Base-by-base conservation (phyloP, 2,113 vertebrate species). In the Sinocyclocheilus maitianheensis region DNA sequence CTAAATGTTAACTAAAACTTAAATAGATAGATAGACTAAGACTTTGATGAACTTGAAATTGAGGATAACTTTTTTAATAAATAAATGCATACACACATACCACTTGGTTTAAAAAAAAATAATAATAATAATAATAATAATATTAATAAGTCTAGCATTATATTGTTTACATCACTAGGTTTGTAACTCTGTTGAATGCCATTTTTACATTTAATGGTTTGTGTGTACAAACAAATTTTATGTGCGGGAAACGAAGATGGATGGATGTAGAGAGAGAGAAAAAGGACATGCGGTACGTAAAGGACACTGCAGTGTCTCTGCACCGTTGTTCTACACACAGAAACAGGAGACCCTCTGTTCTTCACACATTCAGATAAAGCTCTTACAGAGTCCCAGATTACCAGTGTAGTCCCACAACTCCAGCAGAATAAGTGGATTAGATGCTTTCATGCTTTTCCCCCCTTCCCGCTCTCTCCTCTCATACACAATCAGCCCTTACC, bases 391-490 rank as follows among this genome's bases (percentile, higher is more conserved):
- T 72, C 46, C 65, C 26, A 83, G 80, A 82, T 71, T 72, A 53
- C 18, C 46, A 30, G 10, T 53, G 65, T 79, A 67, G 60, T 65
- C 76, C 76, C 84, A 37, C 46, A 78, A 71, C 77, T 60, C 46
- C 65, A 79, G 22, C 10, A 72, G 63, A 83, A 69, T 83, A 83
- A 83, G 16, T 72, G 81, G 51, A 72, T 81, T 80, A 80, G 30
- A 69, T 43, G 20, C 37, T 63, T 48, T 43, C 60, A 71, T 14
- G 18, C 30, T 77, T 76, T 30, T 4, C 2, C n/a, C 9, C 18
- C 30, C n/a, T 60, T 37, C 34, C 26, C 16, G 1, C 12, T 26
- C 51, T 34, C 72, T 51, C 16, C 37, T 26, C 53, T 77, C 34
- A 63, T 16, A 55, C 62, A 76, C 83, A 37, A 69, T 55, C 58